These are phyloP conservation scores for Parotia lawesii DNA, from an alignment of 2,113 vertebrate species.

Conservation along the genomic window DNA sequence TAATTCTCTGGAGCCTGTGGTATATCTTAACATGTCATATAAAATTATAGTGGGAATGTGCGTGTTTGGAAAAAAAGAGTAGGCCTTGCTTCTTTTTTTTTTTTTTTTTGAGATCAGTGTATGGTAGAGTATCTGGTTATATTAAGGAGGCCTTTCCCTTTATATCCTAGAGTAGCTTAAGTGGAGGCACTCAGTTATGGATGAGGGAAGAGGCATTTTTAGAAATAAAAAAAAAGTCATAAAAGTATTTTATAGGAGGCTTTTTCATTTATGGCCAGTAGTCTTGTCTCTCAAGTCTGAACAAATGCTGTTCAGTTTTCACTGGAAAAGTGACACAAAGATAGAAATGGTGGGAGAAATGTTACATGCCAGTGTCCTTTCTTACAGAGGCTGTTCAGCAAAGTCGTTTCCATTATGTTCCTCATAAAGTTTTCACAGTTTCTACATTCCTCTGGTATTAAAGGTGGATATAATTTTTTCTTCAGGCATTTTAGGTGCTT, in stretches of 20 bases:
- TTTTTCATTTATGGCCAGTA: background rate
- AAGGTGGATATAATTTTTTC: background rate
- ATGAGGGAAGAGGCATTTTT: background rate
- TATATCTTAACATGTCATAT: background rate
- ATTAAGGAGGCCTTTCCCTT: background rate
- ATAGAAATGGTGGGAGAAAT: background rate
- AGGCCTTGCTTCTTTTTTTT: background rate
- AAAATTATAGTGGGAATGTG: background rate
- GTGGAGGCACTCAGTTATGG: background rate
- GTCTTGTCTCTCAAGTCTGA: background rate
- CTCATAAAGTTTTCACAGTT: background rate
- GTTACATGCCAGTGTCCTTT: background rate
- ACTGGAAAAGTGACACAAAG: background rate
- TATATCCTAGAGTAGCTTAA: background rate
- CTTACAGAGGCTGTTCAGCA: background rate
- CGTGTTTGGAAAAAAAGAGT: background rate
- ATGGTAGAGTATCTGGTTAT: background rate
- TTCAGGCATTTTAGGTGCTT: background rate
- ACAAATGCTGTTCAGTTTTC: background rate
- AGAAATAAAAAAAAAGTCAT: background rate
- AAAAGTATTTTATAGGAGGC: background rate
- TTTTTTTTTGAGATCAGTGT: background rate
- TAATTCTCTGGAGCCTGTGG: background rate
- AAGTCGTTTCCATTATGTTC: background rate
- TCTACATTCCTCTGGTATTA: background rate